Base-by-base conservation (phyloP, 2,797 vertebrate genomes). In the Tarsius wallacei region DNA sequence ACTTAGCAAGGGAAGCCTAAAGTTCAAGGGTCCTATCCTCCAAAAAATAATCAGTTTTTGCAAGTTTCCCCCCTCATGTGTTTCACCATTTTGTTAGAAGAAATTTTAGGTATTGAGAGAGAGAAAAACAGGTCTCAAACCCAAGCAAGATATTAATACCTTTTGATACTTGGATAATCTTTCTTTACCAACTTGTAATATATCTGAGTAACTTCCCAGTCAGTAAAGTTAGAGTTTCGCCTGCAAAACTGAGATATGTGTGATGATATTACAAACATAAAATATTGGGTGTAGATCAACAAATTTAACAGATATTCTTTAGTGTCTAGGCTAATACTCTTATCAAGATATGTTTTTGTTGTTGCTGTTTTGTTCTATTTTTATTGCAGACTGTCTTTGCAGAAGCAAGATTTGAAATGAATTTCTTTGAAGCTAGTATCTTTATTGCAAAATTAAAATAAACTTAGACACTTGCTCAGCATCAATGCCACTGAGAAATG, bases 361-460 rank as follows among this genome's bases (percentile, higher is more conserved):
- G 14, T 61, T 63, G 76, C 33, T 47, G 9, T 42, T 91, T 36
- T 71, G 57, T 78, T 82, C 64, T 1, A 1, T 71, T 74, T 71
- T 47, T 93, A 28, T n/a, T 81, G 49, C 55, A 87, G 42, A 51
- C 11, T 66, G 19, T 91, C 24, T 74, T 88, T 87, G 64, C 36
- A 77, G 49, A 94, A 74, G 13, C 14, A 78, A 91, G 12, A 74
- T 88, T 96, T 94, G 53, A 76, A 63, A 9, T 61, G 24, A 9
- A 7, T 85, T 92, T 94, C 33, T 94, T 33, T 93, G 66, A 94
- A 84, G n/a, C 17, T 64, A 49, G 47, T 26, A 64, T n/a, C 5
- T 51, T 61, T 87, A 68, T 21, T 16, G 83, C 14, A 59, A 70
- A 4, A 26, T 95, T 87, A 53, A 91, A 93, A 53, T 96, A 93